Evolutionary conservation across 2,797 vertebrate species (phyloP).

Genomic region (Pseudopleuronectes americanus): DNA sequence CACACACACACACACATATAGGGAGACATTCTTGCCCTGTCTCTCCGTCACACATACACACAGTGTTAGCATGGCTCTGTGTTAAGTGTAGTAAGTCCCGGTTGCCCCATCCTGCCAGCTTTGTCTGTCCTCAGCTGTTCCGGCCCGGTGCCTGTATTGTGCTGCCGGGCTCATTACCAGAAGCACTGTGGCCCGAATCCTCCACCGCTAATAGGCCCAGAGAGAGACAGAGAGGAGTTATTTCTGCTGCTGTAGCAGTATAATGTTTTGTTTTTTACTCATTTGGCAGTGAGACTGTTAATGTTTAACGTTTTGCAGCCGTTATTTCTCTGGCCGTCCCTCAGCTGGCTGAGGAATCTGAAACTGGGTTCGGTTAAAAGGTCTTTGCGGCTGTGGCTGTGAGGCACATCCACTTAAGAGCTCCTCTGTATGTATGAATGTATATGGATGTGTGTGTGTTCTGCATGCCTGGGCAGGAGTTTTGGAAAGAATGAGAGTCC

Average conservation of each 20-base stretch:
- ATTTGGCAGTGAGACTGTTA: constrained; percentile 63
- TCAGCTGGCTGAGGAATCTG: constrained; percentile 55
- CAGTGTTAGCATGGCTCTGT: constrained; percentile 64
- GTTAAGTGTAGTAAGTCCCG: constrained; percentile 80
- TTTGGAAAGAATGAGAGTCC: constrained; percentile 61
- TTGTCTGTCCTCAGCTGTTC: constrained; percentile 86
- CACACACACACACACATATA: constrained; percentile 14
- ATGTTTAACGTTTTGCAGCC: constrained; percentile 73
- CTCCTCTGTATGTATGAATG: constrained; percentile 50
- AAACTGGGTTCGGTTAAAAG: constrained; percentile 41
- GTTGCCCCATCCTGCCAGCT: constrained; percentile 79
- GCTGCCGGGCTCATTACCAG: constrained; percentile 86
- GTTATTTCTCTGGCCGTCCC: constrained; percentile 48
- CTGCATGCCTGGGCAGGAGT: constrained; percentile 66
- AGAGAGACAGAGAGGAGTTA: constrained; percentile 67
- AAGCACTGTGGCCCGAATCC: constrained; percentile 80
- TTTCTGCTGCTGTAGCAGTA: constrained; percentile 61
- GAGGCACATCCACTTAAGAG: constrained; percentile 38
- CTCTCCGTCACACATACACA: constrained; percentile 33
- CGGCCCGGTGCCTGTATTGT: constrained; percentile 87
- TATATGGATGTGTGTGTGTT: constrained; percentile 64
- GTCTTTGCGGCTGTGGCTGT: constrained; percentile 31
- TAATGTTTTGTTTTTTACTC: constrained; percentile 67
- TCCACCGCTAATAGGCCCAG: constrained; percentile 81
- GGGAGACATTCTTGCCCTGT: constrained; percentile 16